Conservation (phyloP, 2,888 invertebrate species). For the Eudemis profundana region DNA sequence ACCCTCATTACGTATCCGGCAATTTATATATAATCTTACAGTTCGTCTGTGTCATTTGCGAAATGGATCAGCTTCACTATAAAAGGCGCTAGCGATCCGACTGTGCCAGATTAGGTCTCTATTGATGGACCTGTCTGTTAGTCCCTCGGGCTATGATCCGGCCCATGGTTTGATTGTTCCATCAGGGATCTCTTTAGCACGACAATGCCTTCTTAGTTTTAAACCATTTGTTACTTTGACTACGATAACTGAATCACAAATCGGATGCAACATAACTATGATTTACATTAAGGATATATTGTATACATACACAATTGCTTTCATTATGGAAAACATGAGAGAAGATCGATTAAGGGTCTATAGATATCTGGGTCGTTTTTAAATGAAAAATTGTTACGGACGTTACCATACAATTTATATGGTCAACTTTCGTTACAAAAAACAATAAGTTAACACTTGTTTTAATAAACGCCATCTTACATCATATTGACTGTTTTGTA, state of each 20-base stretch:
- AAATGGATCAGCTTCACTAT: conserved; percentile 23
- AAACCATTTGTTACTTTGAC: conserved; percentile 11
- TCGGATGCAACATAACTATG: neutral
- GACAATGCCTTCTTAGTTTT: conserved; percentile 19
- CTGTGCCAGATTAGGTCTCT: conserved; percentile 25
- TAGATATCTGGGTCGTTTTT: too few species aligned
- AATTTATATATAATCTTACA: conserved; percentile 7
- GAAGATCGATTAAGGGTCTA: too few species aligned
- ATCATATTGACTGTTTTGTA: too few species aligned
- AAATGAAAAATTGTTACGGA: too few species aligned
- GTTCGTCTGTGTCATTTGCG: conserved; percentile 26
- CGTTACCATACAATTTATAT: too few species aligned
- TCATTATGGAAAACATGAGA: too few species aligned
- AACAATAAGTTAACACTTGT: too few species aligned
- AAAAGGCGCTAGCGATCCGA: conserved; percentile 36
- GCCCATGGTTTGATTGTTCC: conserved; percentile 21
- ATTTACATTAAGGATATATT: too few species aligned
- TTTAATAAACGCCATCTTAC: too few species aligned
- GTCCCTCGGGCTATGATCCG: conserved; percentile 30
- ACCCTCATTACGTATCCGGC: neutral
- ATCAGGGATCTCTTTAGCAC: conserved; percentile 7
- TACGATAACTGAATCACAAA: neutral
- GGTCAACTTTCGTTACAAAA: too few species aligned
- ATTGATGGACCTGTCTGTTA: conserved; percentile 33
- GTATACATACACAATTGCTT: too few species aligned